Evolutionary conservation across 2,113 vertebrate genomes (phyloP).

Genomic region (Tichodroma muraria): DNA sequence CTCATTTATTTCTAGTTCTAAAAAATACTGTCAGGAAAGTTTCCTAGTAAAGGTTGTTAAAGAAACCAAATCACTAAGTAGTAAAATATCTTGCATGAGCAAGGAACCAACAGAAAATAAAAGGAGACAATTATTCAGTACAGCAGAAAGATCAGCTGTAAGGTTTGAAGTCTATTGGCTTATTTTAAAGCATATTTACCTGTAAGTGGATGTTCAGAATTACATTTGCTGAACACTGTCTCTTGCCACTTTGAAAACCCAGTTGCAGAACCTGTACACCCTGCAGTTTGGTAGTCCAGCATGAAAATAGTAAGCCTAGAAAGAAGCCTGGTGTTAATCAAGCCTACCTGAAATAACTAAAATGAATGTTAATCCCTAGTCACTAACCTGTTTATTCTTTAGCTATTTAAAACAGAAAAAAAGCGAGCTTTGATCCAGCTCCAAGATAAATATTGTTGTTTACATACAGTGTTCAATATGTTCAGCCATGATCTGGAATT

Average conservation of each 20-base stretch:
- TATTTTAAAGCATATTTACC: neutral
- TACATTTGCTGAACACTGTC: neutral
- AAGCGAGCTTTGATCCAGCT: conserved; percentile 55
- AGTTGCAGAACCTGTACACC: neutral
- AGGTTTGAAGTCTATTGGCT: neutral
- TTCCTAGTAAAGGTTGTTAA: neutral
- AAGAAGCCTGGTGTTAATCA: neutral
- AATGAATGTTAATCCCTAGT: neutral
- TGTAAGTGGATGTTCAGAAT: neutral
- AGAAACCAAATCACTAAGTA: neutral
- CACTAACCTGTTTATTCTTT: conserved; percentile 42
- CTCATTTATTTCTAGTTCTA: neutral
- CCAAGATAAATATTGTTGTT: conserved; percentile 54
- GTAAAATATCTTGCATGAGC: neutral
- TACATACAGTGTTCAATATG: neutral
- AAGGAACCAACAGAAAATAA: neutral
- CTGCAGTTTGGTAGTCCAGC: neutral
- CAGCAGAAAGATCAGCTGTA: neutral
- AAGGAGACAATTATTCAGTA: neutral
- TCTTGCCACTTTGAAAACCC: neutral
- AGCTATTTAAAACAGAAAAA: conserved; percentile 5
- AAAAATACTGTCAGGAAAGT: neutral
- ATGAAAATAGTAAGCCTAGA: conserved; percentile 29
- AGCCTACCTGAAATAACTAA: neutral
- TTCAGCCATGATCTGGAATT: conserved; percentile 11